A percentile compares a stretch with the other conserved stretches of the same genome.
Conservation (phyloP, 1,140 invertebrate genomes). For the Liolophura sinensis region DNA sequence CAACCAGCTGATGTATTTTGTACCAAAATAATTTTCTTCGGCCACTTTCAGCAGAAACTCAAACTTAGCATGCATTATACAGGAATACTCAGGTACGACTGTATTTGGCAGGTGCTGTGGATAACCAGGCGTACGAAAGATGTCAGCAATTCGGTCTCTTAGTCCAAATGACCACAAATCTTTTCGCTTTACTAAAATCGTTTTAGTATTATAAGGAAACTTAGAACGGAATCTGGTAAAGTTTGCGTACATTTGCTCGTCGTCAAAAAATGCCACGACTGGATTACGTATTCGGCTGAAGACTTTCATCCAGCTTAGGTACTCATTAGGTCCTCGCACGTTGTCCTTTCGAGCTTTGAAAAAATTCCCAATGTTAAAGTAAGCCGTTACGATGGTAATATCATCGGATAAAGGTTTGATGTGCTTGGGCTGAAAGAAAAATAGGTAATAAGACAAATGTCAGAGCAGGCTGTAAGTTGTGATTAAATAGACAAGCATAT, state of each 20-base stretch:
- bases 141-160: conserved; percentile 20
- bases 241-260: conserved; percentile 17
- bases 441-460: too few species aligned
- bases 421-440: too few species aligned
- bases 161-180: conserved; percentile 41
- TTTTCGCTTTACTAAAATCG: conserved; percentile 28
- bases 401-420: conserved; percentile 17
- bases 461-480: too few species aligned
- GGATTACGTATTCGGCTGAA: conserved; percentile 34
- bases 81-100: conserved; percentile 36
- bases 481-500: too few species aligned
- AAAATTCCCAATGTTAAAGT: too few species aligned
- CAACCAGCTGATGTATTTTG: conserved; percentile 44
- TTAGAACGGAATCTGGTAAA: conserved; percentile 15
- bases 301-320: conserved; percentile 37
- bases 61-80: conserved; percentile 51
- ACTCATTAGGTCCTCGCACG: conserved; percentile 12
- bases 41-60: conserved; percentile 34
- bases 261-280: conserved; percentile 36
- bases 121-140: conserved; percentile 35
- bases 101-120: conserved; percentile 47
- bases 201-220: conserved; percentile 29
- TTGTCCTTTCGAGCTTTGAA: too few species aligned
- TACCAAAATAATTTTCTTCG: conserved; percentile 27
- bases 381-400: conserved; percentile 1